These are phyloP conservation scores for Paedocypris sp. DNA, from an alignment of 2,113 vertebrate genomes.

Conservation along the genomic window DNA sequence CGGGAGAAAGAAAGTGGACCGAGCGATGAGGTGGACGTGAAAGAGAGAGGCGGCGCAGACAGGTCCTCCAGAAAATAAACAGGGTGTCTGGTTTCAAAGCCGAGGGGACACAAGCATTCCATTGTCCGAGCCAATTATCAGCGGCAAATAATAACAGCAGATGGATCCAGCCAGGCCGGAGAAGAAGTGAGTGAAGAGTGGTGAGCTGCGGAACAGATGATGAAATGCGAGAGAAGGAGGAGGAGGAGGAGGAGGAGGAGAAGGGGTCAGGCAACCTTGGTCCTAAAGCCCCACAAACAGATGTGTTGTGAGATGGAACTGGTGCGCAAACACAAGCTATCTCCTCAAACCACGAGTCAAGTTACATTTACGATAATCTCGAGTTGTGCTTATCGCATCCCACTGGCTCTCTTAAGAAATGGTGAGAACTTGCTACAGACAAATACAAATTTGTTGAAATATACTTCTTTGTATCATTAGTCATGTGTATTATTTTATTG, in stretches of 20 bases:
- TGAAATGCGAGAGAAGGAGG: slow-evolving; percentile 72
- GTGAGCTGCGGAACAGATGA: slow-evolving; percentile 88
- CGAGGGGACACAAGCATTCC: slow-evolving; percentile 93
- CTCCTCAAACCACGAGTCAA: not conserved
- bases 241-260: slow-evolving; percentile 47
- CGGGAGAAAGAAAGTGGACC: slow-evolving; percentile 26
- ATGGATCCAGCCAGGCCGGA: slow-evolving; percentile 92
- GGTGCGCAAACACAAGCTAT: slow-evolving; percentile 12
- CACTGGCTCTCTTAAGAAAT: too few relatives aligned
- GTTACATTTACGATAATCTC: not conserved
- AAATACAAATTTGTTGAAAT: too few relatives aligned
- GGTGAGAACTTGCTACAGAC: too few relatives aligned
- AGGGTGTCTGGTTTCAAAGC: slow-evolving; percentile 93
- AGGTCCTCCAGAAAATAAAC: slow-evolving; percentile 75
- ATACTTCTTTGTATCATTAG: too few relatives aligned
- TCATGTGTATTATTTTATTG: too few relatives aligned
- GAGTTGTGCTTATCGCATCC: too few relatives aligned
- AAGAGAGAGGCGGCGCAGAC: slow-evolving; percentile 38
- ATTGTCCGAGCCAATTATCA: slow-evolving; percentile 99
- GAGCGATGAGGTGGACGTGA: slow-evolving; percentile 14
- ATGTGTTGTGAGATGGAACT: slow-evolving; percentile 72
- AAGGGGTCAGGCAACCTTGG: slow-evolving; percentile 56
- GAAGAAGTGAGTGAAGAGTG: slow-evolving; percentile 66
- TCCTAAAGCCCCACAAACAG: slow-evolving; percentile 72
- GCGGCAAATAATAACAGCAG: slow-evolving; percentile 99